These are phyloP conservation scores for Syngnathoides biaculeatus DNA, from an alignment of 2,113 vertebrate genomes.

Conservation along the genomic window DNA sequence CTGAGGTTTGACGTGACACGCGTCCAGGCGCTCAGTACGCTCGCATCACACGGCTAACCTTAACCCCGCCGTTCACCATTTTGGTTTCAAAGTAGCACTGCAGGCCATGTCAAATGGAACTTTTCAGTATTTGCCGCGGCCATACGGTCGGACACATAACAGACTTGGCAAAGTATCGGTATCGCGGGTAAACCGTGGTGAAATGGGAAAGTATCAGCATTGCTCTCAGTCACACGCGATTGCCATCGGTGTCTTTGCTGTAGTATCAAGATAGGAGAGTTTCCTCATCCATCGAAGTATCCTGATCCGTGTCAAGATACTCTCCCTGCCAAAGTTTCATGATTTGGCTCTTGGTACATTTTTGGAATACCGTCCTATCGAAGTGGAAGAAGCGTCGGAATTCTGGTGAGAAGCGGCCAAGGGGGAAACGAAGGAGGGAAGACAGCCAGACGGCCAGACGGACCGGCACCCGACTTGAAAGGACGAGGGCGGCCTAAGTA, in stretches of 20 bases:
- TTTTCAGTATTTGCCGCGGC: no score
- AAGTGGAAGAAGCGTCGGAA: not conserved
- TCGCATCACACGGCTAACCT: not conserved
- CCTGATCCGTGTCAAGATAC: no score
- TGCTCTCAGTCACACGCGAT: no score
- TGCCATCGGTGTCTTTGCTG: no score
- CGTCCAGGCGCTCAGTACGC: conserved; percentile 27
- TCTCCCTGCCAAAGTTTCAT: no score
- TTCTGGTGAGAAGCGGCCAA: not conserved
- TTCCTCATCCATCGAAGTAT: no score
- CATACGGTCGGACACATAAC: no score
- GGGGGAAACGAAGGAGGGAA: conserved; percentile 28
- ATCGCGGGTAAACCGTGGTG: not conserved
- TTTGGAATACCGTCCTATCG: not conserved
- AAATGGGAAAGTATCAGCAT: no score
- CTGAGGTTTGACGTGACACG: conserved; percentile 16
- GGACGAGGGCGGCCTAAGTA: conserved; percentile 37
- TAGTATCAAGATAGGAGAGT: no score
- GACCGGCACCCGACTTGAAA: conserved; percentile 20
- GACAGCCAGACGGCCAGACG: conserved; percentile 21
- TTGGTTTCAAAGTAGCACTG: no score
- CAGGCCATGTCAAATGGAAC: no score
- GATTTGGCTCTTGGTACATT: not conserved
- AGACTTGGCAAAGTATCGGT: not conserved
- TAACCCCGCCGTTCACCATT: no score